These are phyloP conservation scores for Ornithoptera priamus DNA, from an alignment of 2,888 invertebrate species.

Conservation along the genomic window DNA sequence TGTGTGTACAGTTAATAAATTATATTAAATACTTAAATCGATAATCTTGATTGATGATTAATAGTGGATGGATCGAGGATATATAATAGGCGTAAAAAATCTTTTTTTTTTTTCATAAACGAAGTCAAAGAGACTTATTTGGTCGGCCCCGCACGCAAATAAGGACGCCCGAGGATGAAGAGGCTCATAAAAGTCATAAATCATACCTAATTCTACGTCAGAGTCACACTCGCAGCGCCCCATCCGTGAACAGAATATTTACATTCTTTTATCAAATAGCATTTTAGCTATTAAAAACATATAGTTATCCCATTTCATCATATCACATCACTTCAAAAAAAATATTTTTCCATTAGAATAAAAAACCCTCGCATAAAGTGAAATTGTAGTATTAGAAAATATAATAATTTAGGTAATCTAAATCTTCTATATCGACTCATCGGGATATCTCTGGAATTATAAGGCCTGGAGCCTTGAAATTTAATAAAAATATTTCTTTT, in stretches of 20 bases:
- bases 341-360: too few species aligned
- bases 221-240: constrained; percentile 53
- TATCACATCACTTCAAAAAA: neutral
- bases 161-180: constrained; percentile 51
- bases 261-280: constrained; percentile 42
- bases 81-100: constrained; percentile 9
- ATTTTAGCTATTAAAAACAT: constrained; percentile 21
- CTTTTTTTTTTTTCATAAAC: constrained; percentile 17
- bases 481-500: too few species aligned
- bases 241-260: constrained; percentile 68
- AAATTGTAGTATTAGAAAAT: too few species aligned
- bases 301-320: neutral
- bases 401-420: too few species aligned
- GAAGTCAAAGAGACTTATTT: constrained; percentile 29
- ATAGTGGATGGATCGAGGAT: constrained; percentile 9
- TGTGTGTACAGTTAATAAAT: neutral
- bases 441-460: too few species aligned
- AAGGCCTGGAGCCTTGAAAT: too few species aligned
- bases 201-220: constrained; percentile 68
- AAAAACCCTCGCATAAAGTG: too few species aligned
- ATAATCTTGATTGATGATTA: constrained; percentile 11
- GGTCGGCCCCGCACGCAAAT: constrained; percentile 50
- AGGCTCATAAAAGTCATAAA: constrained; percentile 69
- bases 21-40: neutral
- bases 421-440: too few species aligned